These are phyloP conservation scores for Catharus bicknelli DNA, from an alignment of 2,113 vertebrate genomes.

Conservation along the genomic window DNA sequence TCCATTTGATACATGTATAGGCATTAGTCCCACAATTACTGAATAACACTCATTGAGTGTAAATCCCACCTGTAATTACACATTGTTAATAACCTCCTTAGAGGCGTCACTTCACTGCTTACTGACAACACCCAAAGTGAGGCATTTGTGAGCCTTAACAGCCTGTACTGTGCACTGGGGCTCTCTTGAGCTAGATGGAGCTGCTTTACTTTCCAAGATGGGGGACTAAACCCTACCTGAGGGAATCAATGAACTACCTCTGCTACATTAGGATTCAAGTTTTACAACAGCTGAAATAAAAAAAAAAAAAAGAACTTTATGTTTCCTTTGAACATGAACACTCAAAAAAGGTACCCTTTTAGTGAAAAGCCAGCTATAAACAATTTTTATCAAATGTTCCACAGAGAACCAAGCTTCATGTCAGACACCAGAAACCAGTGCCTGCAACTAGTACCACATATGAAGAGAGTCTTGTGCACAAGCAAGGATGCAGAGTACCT, in stretches of 20 bases:
- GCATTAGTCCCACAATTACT: neutral
- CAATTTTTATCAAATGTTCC: neutral
- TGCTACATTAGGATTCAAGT: neutral
- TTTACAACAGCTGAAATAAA: neutral
- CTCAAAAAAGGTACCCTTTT: neutral
- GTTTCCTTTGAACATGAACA: neutral
- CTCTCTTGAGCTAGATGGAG: neutral
- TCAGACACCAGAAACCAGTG: neutral
- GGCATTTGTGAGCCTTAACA: neutral
- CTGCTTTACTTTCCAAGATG: neutral
- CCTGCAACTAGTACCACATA: neutral
- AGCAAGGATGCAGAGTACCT: neutral
- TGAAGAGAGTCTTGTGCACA: neutral
- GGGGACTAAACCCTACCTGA: neutral
- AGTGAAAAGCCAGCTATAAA: neutral
- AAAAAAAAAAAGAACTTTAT: neutral
- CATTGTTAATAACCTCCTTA: neutral
- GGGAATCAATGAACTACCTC: neutral
- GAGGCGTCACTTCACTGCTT: neutral
- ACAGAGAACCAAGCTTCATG: neutral
- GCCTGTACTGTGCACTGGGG: neutral
- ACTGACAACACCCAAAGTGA: neutral
- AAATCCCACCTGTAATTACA: slow-evolving; percentile 7
- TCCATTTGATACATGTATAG: neutral
- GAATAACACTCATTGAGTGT: neutral